Base-by-base conservation (phyloP, 1,140 invertebrate species). In the Pogonognathellus flavescens region DNA sequence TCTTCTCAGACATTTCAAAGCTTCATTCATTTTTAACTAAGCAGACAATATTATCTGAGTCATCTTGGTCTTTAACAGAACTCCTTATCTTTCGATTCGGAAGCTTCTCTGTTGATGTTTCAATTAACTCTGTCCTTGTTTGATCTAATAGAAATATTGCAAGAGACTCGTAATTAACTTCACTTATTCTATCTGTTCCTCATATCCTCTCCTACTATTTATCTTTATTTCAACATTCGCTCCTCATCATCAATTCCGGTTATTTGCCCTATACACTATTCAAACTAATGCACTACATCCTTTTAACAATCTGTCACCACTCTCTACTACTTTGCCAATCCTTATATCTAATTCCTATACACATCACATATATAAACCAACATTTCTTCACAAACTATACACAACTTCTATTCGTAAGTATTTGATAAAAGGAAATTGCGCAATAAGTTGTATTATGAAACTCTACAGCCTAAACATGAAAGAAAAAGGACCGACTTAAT, bases 1-100 rank as follows among this genome's bases (percentile, higher is more conserved):
- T 41, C 31, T 41, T 41, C 31, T 41, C 31, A 41, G 31, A 41
- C 31, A 57, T 18, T 82, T 82, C n/a, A 82, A 82, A 57, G 55
- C 52, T 55, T 82, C 52, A 82, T 59, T 59, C 80, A 82, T 82
- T 82, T 82, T 82, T 82, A 82, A 82, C 80, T 59, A 82, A 82
- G 80, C 16, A 57, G 80, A 82, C 80, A 82, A 82, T 76, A 76
- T 76, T 82, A 82, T 82, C 80, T 82, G 52, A 82, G 11, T 82
- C 80, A 82, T 82, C 80, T 82, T 55, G 80, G 80, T 59, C 52
- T 82, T 57, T 82, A 82, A 82, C 25, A 55, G 52, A 18, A 57
- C 20, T 82, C 49, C 80, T 82, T 82, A 82, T 82, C 80, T 82
- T 59, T 82, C 11, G 41, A 76, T 76, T 76, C 70, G 31, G 70